Evolutionary conservation across 1,140 invertebrate genomes (phyloP).

Genomic region (Bacillus rossius): DNA sequence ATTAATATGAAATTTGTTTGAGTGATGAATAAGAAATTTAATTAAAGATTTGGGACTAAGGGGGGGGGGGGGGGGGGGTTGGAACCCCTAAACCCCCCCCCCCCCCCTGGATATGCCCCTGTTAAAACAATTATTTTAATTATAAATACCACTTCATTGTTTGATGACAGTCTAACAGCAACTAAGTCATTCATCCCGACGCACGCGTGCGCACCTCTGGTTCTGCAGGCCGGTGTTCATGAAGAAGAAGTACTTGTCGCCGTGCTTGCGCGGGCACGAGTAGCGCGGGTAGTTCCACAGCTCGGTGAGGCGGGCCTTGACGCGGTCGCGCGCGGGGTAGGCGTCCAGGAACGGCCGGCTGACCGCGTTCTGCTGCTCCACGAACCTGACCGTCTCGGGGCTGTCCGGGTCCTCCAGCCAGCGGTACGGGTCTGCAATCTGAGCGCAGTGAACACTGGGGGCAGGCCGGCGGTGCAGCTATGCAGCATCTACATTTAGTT

Average conservation of each 20-base stretch:
- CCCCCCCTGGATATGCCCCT: too few species aligned
- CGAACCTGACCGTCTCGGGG: conserved; percentile 87
- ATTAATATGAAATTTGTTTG: too few species aligned
- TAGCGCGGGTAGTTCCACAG: conserved; percentile 97
- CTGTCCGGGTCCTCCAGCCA: conserved; percentile 96
- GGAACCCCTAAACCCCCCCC: too few species aligned
- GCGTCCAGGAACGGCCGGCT: conserved; percentile 78
- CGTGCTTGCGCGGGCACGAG: conserved; percentile 76
- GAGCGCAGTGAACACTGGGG: conserved; percentile 30
- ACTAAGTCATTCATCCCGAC: too few species aligned
- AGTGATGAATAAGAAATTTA: too few species aligned
- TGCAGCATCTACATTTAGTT: not conserved
- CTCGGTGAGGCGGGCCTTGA: conserved; percentile 74
- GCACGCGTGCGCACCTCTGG: conserved; percentile 82
- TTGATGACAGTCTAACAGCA: not conserved
- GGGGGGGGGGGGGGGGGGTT: too few species aligned
- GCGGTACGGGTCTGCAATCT: conserved; percentile 90
- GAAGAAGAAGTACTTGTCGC: conserved; percentile 86
- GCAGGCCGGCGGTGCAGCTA: not conserved
- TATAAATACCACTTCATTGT: conserved; percentile 2
- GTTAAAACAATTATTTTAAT: too few species aligned
- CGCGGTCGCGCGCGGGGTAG: conserved; percentile 64
- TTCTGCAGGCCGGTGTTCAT: conserved; percentile 96
- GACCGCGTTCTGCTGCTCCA: conserved; percentile 87
- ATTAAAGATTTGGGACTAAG: too few species aligned